Evolutionary conservation across 2,888 invertebrate genomes (phyloP).

Genomic region (Calliopum simillimum): DNA sequence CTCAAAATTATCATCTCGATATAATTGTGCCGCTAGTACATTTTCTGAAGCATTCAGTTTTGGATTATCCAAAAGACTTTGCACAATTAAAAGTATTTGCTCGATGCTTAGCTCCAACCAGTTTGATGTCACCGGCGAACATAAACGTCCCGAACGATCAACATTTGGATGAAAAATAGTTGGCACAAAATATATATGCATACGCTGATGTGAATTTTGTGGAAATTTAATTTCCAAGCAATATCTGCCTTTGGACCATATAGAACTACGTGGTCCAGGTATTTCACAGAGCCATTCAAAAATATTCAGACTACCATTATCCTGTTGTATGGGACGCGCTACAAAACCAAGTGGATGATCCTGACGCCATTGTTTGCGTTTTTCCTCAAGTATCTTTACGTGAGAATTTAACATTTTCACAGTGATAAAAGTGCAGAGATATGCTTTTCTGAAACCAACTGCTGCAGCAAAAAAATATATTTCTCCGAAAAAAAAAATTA

Average conservation of each 20-base stretch:
- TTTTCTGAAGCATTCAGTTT: constrained; percentile 31
- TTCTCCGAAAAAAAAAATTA: neutral
- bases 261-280: constrained; percentile 33
- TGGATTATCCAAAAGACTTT: constrained; percentile 40
- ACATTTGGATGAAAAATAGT: constrained; percentile 45
- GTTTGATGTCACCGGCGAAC: constrained; percentile 1
- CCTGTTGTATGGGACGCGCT: constrained; percentile 22
- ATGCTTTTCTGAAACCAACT: neutral
- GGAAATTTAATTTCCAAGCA: constrained; percentile 33
- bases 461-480: neutral
- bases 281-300: constrained; percentile 34
- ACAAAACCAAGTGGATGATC: constrained; percentile 38
- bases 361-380: constrained; percentile 37
- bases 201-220: neutral
- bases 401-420: constrained; percentile 25
- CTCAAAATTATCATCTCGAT: neutral
- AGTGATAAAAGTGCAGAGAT: neutral
- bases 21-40: constrained; percentile 22
- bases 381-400: constrained; percentile 28
- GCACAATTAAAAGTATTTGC: constrained; percentile 37
- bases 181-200: constrained; percentile 8
- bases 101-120: constrained; percentile 38
- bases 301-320: constrained; percentile 38
- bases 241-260: constrained; percentile 25
- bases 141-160: constrained; percentile 12